A percentile compares a stretch with the other conserved stretches of the same genome.
phyloP scores from a whole-genome alignment of 2,113 vertebrate species.

The Apodemus sylvaticus region DNA sequence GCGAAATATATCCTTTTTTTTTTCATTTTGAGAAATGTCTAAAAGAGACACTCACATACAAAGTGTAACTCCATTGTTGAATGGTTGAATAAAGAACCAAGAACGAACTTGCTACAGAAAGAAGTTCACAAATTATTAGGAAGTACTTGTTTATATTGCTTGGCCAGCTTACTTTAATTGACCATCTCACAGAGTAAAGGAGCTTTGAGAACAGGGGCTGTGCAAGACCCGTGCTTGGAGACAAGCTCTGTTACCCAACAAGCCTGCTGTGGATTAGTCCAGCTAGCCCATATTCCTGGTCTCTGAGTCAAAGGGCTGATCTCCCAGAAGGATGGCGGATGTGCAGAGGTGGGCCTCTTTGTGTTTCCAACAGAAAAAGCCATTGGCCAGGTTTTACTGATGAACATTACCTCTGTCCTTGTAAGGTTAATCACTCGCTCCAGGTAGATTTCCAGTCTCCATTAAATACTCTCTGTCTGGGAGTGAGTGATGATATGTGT shows the following conservation, averaged over 20 bases:
- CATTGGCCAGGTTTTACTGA: constrained; percentile 30
- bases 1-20: constrained; percentile 9
- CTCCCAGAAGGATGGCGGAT: neutral
- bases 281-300: neutral
- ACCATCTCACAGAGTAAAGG: neutral
- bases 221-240: neutral
- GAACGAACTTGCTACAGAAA: neutral
- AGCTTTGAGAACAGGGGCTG: neutral
- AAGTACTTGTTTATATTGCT: constrained; percentile 28
- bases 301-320: constrained; percentile 10
- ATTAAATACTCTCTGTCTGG: constrained; percentile 36
- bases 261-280: neutral
- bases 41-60: neutral
- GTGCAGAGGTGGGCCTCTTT: neutral
- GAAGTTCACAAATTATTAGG: constrained; percentile 35
- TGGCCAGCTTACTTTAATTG: constrained; percentile 18
- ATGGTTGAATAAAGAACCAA: neutral
- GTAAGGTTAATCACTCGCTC: constrained; percentile 62
- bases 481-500: constrained; percentile 34
- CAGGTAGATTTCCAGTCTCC: constrained; percentile 21
- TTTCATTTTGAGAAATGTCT: neutral
- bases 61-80: neutral
- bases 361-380: constrained; percentile 42
- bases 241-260: neutral
- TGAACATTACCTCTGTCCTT: constrained; percentile 53